Conservation (phyloP, 2,888 invertebrate genomes). For the Drosophila kanekoi region DNA sequence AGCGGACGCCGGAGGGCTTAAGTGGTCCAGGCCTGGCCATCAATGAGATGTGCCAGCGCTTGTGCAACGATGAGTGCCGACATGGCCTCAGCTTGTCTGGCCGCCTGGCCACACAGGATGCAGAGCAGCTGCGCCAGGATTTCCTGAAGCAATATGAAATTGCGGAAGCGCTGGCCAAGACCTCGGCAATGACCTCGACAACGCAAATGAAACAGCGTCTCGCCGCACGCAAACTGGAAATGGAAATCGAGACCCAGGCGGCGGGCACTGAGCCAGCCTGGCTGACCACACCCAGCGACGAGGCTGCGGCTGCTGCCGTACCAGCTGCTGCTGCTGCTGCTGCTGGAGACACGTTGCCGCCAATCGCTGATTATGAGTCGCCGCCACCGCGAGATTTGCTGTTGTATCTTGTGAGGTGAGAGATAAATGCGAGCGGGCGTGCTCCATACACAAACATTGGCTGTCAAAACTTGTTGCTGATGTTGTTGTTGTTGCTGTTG, state of each 20-base stretch:
- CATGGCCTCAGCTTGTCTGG: slow-evolving; percentile 58
- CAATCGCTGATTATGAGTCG: slow-evolving; percentile 85
- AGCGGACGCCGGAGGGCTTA: slow-evolving; percentile 51
- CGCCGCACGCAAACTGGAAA: slow-evolving; percentile 86
- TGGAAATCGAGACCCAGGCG: slow-evolving; percentile 83
- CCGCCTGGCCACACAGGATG: slow-evolving; percentile 50
- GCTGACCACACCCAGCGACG: slow-evolving; percentile 48
- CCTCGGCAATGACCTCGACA: slow-evolving; percentile 87
- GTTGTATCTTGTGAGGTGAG: slow-evolving; percentile 88
- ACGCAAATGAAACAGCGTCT: slow-evolving; percentile 86
- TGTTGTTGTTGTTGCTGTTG: slow-evolving; percentile 28
- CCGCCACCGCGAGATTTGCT: slow-evolving; percentile 87
- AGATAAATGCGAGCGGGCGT: slow-evolving; percentile 50
- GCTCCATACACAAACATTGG: slow-evolving; percentile 3
- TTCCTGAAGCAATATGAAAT: slow-evolving; percentile 85
- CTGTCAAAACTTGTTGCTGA: slow-evolving; percentile 53
- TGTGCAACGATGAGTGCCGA: slow-evolving; percentile 82
- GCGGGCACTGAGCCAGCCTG: slow-evolving; percentile 21
- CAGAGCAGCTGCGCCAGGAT: slow-evolving; percentile 68
- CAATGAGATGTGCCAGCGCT: slow-evolving; percentile 80
- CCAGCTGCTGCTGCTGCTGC: slow-evolving; percentile 68
- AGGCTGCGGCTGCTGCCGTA: slow-evolving; percentile 40
- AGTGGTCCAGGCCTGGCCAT: slow-evolving; percentile 54
- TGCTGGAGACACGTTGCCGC: slow-evolving; percentile 67
- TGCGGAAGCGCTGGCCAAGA: slow-evolving; percentile 87